phyloP scores from a whole-genome alignment of 1,140 invertebrate species.

The Paraescarpia echinospica region DNA sequence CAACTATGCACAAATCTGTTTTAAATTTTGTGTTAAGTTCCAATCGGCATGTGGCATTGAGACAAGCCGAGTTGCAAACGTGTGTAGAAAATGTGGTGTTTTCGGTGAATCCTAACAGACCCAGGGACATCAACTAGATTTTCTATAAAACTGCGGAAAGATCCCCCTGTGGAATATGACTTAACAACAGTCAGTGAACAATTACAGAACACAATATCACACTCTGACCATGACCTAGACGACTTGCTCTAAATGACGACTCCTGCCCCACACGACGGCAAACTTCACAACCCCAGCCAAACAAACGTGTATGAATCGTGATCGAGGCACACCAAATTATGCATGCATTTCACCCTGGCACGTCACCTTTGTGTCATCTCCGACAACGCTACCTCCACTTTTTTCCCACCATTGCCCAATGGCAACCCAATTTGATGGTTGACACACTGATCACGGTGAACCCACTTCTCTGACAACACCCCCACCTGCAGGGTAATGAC shows the following conservation, averaged over 20 bases:
- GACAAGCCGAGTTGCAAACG: too few species aligned
- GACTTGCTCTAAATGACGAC: not conserved
- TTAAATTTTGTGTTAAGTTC: too few species aligned
- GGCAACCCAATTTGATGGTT: not conserved
- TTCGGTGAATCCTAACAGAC: too few species aligned
- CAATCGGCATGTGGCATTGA: too few species aligned
- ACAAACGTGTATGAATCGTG: not conserved
- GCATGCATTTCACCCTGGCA: not conserved
- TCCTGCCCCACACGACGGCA: not conserved
- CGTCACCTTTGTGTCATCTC: not conserved
- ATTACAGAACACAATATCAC: not conserved
- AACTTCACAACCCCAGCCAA: not conserved
- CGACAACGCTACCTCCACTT: not conserved
- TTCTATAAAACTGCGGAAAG: too few species aligned
- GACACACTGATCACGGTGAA: not conserved
- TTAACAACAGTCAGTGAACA: not conserved
- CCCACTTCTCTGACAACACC: not conserved
- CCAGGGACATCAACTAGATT: too few species aligned
- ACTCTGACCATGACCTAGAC: not conserved
- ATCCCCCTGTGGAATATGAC: not conserved
- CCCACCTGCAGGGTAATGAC: not conserved
- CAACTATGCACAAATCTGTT: too few species aligned
- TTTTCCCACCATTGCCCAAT: not conserved
- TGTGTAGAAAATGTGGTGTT: too few species aligned
- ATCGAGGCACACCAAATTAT: not conserved